A percentile compares a stretch with the other conserved stretches of the same genome.
phyloP scores from a whole-genome alignment of 2,113 vertebrate species.

The Silurus asotus region DNA sequence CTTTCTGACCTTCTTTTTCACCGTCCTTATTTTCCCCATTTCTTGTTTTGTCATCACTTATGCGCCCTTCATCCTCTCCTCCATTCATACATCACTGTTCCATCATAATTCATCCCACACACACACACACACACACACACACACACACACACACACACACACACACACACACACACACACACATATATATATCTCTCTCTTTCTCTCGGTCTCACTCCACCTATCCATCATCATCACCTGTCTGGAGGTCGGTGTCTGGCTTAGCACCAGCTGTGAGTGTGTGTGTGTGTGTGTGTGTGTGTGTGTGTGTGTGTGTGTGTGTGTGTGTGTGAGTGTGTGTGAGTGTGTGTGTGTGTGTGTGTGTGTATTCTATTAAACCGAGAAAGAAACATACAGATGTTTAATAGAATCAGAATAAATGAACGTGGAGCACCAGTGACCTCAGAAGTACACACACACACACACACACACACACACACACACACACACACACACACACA shows the following conservation, averaged over 20 bases:
- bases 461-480: too few relatives aligned
- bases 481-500: too few relatives aligned
- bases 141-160: background rate
- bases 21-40: background rate
- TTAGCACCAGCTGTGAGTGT: background rate
- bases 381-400: too few relatives aligned
- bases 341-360: background rate
- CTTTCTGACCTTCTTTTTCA: slow-evolving; percentile 1
- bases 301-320: background rate
- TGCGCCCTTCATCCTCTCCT: slow-evolving; percentile 11
- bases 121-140: background rate
- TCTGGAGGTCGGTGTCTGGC: slow-evolving; percentile 30
- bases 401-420: too few relatives aligned
- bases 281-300: background rate
- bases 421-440: too few relatives aligned
- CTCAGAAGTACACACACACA: too few relatives aligned
- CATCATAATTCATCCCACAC: background rate
- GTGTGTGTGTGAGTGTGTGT: background rate
- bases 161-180: background rate
- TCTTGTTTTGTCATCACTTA: slow-evolving; percentile 5
- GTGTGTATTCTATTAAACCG: background rate
- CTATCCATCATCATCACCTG: background rate
- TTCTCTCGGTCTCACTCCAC: background rate
- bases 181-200: background rate
- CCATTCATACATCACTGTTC: slow-evolving; percentile 4